These are phyloP conservation scores for Felis chaus DNA, from an alignment of 2,113 vertebrate species.

Conservation along the genomic window DNA sequence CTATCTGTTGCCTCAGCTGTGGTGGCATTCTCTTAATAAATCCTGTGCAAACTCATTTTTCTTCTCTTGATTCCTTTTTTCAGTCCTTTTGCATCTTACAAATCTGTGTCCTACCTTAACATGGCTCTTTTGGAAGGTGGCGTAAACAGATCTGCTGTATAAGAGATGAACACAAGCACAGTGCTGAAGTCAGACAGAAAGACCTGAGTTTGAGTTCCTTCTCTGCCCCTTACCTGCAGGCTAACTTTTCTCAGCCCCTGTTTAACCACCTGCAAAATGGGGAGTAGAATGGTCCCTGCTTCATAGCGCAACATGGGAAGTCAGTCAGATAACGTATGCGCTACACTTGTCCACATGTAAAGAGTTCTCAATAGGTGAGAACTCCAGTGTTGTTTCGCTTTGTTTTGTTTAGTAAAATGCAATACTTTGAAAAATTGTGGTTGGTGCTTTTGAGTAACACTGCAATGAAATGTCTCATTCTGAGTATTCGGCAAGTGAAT, in stretches of 20 bases:
- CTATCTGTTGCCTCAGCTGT: slow-evolving; percentile 50
- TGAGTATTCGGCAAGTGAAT: slow-evolving; percentile 10
- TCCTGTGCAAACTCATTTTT: slow-evolving; percentile 13
- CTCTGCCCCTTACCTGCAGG: not conserved
- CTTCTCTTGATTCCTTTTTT: not conserved
- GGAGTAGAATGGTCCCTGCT: not conserved
- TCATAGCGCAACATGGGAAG: not conserved
- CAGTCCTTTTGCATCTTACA: not conserved
- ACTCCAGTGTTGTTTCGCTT: not conserved
- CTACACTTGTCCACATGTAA: not conserved
- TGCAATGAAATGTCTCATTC: not conserved
- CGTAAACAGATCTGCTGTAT: not conserved
- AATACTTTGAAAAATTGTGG: not conserved
- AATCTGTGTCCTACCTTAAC: not conserved
- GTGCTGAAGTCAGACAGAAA: not conserved
- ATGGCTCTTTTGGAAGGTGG: not conserved
- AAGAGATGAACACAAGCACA: not conserved
- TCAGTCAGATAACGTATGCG: not conserved
- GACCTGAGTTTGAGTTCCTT: not conserved
- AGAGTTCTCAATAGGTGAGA: not conserved
- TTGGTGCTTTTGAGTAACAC: not conserved
- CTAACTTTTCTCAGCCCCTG: not conserved
- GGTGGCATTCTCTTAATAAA: slow-evolving; percentile 56
- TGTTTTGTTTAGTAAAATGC: not conserved
- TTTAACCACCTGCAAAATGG: not conserved